These are phyloP conservation scores for Callitettix versicolor DNA, from an alignment of 1,140 invertebrate species.

Conservation along the genomic window DNA sequence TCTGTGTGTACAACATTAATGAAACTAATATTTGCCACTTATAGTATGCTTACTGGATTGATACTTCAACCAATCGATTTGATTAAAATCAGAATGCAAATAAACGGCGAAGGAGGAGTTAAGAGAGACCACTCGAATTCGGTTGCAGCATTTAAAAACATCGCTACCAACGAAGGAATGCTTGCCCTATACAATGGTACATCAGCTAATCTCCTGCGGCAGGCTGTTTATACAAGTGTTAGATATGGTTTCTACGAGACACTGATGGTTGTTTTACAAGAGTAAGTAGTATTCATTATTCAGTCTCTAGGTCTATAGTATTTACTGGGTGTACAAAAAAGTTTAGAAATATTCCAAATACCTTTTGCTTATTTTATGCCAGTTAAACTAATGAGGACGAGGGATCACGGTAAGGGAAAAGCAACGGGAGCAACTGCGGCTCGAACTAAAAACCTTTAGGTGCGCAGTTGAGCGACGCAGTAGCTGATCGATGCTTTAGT, in stretches of 20 bases:
- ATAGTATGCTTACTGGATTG: not conserved
- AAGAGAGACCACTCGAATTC: conserved; percentile 23
- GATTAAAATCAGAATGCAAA: conserved; percentile 60
- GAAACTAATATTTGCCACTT: no score
- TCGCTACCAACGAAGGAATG: not conserved
- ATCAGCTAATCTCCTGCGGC: not conserved
- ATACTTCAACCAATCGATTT: conserved; percentile 51
- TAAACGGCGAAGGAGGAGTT: conserved; percentile 44
- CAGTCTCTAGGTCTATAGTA: no score
- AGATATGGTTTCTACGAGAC: not conserved
- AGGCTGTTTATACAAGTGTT: not conserved
- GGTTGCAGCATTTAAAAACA: not conserved
- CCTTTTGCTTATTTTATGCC: no score
- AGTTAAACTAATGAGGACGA: no score
- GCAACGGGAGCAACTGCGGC: no score
- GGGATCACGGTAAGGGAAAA: no score
- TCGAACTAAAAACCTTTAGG: no score
- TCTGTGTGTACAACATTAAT: no score
- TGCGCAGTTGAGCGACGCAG: no score
- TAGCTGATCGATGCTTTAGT: no score
- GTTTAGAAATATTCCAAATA: no score
- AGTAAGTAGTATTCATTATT: not conserved
- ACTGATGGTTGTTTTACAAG: not conserved
- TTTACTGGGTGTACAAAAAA: no score
- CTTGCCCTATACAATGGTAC: not conserved